Base-by-base conservation (phyloP, 2,113 vertebrate genomes). In the western clawed frog (Xenopus tropicalis) region DNA sequence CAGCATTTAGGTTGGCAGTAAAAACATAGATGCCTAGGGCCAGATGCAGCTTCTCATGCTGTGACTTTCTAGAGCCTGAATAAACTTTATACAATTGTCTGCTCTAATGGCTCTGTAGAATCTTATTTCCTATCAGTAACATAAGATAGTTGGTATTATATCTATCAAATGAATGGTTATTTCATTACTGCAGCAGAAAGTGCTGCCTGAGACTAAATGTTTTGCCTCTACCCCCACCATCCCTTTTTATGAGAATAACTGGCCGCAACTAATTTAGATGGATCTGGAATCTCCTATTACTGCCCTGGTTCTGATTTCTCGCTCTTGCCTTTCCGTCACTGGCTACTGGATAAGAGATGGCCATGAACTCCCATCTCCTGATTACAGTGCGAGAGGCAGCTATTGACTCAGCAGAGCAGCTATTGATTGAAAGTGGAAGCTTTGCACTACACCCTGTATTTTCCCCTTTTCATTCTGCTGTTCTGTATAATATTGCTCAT, bases 371-470 rank as follows among this genome's bases (percentile, higher is more conserved):
- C 57, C 75, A 65, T 25, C 77, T 80, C 61, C 75, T 62, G 72
- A 51, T 63, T 19, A 82, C 44, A 75, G 56, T 74, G 63, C 71
- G 66, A 43, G 19, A 69, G 77, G 80, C 72, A 78, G 79, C 71
- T 86, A 85, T 83, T 81, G 86, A 87, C 87, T 72, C 85, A 83
- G 81, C 82, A 78, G 76, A 66, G 79, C 51, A 73, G 71, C 66
- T 84, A 84, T 84, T 81, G 87, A 87, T 85, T 84, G 79, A 76
- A 79, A 79, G 80, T 74, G 5, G 71, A 80, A 83, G 72, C 74
- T 74, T 76, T 42, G 52, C 71, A 66, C 67, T 23, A 59, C 52
- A 25, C 52, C 54, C 54, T 56, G 25, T 46, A 23, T 21, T 56
- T 21, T 11, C 48, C 11, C 20, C 48, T 52, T 24, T 46, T 21